Conservation (phyloP, 2,113 vertebrate species). For the Nematolebias whitei region DNA sequence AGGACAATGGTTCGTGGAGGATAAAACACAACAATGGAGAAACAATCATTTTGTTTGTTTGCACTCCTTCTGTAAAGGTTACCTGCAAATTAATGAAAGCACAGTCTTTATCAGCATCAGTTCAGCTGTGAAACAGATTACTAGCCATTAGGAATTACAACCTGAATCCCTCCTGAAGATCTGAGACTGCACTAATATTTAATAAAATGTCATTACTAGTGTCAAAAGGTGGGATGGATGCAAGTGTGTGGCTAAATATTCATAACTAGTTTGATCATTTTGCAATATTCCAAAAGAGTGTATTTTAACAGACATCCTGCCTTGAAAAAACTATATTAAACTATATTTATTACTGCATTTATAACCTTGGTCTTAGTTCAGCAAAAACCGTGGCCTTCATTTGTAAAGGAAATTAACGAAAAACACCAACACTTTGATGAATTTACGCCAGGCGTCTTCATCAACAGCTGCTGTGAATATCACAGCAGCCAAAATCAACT, state of each 20-base stretch:
- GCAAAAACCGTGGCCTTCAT: too few relatives aligned
- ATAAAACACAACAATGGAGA: constrained; percentile 61
- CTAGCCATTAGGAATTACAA: constrained; percentile 25
- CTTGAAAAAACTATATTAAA: too few relatives aligned
- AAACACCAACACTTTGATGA: too few relatives aligned
- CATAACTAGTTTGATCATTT: constrained; percentile 42
- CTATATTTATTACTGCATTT: too few relatives aligned
- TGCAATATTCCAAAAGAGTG: constrained; percentile 29
- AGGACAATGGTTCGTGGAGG: constrained; percentile 64
- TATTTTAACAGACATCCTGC: constrained; percentile 11
- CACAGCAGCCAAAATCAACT: too few relatives aligned
- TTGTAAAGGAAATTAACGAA: too few relatives aligned
- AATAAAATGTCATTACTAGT: constrained; percentile 24
- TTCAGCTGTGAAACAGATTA: constrained; percentile 42
- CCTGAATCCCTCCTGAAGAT: not conserved
- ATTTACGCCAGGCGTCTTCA: too few relatives aligned
- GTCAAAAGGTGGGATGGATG: constrained; percentile 26
- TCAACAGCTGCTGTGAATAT: too few relatives aligned
- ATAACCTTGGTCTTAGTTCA: too few relatives aligned
- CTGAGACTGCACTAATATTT: constrained; percentile 15
- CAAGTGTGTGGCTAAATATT: constrained; percentile 45
- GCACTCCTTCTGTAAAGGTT: constrained; percentile 54
- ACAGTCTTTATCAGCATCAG: constrained; percentile 34
- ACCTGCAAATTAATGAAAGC: constrained; percentile 60
- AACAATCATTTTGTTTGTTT: constrained; percentile 57